Conservation (phyloP, 2,113 vertebrate genomes). For the Toxotes jaculatrix region DNA sequence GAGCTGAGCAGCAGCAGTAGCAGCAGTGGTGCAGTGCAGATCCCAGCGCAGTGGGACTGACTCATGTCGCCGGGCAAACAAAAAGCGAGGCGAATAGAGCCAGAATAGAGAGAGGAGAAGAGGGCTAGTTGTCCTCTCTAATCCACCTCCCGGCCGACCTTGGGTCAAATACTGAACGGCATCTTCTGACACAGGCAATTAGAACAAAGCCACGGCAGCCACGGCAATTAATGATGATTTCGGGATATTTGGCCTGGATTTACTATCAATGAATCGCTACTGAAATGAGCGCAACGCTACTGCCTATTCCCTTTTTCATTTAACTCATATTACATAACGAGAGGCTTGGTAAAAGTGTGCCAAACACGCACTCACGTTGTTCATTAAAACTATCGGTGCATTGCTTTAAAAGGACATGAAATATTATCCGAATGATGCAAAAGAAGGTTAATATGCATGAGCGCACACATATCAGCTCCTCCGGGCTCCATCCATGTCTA, state of each 20-base stretch:
- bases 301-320: slow-evolving; percentile 29
- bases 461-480: background rate
- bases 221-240: slow-evolving; percentile 43
- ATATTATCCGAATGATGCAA: slow-evolving; percentile 29
- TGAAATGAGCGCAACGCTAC: slow-evolving; percentile 29
- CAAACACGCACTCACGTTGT: slow-evolving; percentile 28
- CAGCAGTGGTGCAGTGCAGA: slow-evolving; percentile 79
- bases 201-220: slow-evolving; percentile 26
- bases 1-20: slow-evolving; percentile 65
- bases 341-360: slow-evolving; percentile 33
- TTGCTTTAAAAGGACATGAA: slow-evolving; percentile 36
- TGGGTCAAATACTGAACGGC: slow-evolving; percentile 52
- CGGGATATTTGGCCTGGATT: slow-evolving; percentile 46
- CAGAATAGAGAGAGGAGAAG: slow-evolving; percentile 36
- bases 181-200: slow-evolving; percentile 54
- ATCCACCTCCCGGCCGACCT: slow-evolving; percentile 71
- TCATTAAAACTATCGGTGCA: background rate
- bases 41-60: slow-evolving; percentile 67
- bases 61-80: slow-evolving; percentile 73
- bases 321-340: slow-evolving; percentile 25
- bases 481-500: slow-evolving; percentile 36
- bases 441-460: slow-evolving; percentile 37
- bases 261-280: slow-evolving; percentile 21
- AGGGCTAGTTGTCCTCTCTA: slow-evolving; percentile 55
- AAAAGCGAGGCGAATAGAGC: slow-evolving; percentile 28